Evolutionary conservation across 2,888 invertebrate genomes (phyloP).

Genomic region (Macroteleia sp.): DNA sequence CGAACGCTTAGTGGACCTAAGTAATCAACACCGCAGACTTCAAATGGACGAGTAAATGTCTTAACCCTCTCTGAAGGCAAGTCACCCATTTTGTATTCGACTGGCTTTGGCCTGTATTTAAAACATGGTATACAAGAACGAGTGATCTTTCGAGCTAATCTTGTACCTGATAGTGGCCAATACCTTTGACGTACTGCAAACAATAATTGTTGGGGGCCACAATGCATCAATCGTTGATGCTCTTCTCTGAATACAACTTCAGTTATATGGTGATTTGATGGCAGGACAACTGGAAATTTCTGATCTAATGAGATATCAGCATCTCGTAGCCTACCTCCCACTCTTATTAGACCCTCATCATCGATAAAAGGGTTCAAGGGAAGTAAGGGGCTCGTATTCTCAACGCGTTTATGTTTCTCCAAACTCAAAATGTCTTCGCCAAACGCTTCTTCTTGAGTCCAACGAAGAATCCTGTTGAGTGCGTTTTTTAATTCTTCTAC

Average conservation of each 20-base stretch:
- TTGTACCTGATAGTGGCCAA: slow-evolving; percentile 4
- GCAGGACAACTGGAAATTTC: background rate
- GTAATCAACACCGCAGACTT: slow-evolving; percentile 12
- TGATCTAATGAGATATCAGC: background rate
- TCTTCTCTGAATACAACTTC: slow-evolving; percentile 3
- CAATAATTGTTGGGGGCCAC: slow-evolving; percentile 6
- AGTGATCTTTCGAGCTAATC: slow-evolving; percentile 30
- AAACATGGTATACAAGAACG: slow-evolving; percentile 41
- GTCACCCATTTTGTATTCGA: slow-evolving; percentile 37
- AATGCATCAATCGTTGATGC: slow-evolving; percentile 8
- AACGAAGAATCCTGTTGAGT: background rate
- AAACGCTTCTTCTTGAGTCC: slow-evolving; percentile 6
- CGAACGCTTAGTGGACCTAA: slow-evolving; percentile 62
- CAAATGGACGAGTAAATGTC: slow-evolving; percentile 19
- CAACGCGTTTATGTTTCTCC: background rate
- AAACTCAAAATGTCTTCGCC: too few relatives aligned
- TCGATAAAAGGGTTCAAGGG: background rate
- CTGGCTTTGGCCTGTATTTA: slow-evolving; percentile 18
- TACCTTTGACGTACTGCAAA: slow-evolving; percentile 1
- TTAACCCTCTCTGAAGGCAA: slow-evolving; percentile 25
- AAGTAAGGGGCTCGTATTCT: background rate
- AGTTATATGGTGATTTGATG: slow-evolving; percentile 21
- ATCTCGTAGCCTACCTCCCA: background rate
- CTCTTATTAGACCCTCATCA: background rate
- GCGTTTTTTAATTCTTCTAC: background rate